A percentile compares a stretch with the other conserved stretches of the same genome.
Evolutionary conservation across 2,888 invertebrate species (phyloP).

Genomic region (Heliconius erato): DNA sequence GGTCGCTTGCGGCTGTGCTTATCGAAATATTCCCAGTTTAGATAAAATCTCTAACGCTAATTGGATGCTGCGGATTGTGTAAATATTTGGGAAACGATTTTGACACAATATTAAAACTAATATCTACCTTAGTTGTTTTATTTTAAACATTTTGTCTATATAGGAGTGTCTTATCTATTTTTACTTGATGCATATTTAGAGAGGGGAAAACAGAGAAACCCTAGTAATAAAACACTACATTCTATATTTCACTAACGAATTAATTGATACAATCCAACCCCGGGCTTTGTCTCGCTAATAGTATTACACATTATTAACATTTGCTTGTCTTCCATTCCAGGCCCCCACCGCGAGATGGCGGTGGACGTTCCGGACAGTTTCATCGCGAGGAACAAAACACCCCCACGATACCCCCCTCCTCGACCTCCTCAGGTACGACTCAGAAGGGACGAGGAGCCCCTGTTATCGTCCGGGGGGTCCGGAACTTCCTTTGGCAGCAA

Average conservation of each 20-base stretch:
- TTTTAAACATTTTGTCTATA: no score
- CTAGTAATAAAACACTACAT: neutral
- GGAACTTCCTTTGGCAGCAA: slow-evolving; percentile 81
- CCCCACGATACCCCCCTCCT: slow-evolving; percentile 95
- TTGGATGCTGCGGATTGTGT: slow-evolving; percentile 32
- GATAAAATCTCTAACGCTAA: slow-evolving; percentile 34
- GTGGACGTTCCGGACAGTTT: slow-evolving; percentile 99
- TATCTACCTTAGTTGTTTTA: no score
- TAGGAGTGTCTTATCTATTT: no score
- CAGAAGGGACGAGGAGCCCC: slow-evolving; percentile 83
- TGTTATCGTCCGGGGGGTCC: slow-evolving; percentile 78
- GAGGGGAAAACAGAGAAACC: no score
- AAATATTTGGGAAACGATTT: slow-evolving; percentile 23
- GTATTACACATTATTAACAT: neutral
- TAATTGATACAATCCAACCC: neutral
- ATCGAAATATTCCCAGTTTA: slow-evolving; percentile 34
- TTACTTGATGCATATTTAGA: no score
- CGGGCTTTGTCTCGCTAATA: neutral
- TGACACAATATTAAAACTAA: no score
- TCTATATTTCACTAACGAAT: neutral
- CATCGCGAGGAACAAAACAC: slow-evolving; percentile 95
- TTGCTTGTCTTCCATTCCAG: slow-evolving; percentile 71
- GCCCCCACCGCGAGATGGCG: slow-evolving; percentile 99
- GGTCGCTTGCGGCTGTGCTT: slow-evolving; percentile 36
- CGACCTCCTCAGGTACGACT: slow-evolving; percentile 88